These are phyloP conservation scores for Coturnix japonica DNA, from an alignment of 2,113 vertebrate species.

Conservation along the genomic window DNA sequence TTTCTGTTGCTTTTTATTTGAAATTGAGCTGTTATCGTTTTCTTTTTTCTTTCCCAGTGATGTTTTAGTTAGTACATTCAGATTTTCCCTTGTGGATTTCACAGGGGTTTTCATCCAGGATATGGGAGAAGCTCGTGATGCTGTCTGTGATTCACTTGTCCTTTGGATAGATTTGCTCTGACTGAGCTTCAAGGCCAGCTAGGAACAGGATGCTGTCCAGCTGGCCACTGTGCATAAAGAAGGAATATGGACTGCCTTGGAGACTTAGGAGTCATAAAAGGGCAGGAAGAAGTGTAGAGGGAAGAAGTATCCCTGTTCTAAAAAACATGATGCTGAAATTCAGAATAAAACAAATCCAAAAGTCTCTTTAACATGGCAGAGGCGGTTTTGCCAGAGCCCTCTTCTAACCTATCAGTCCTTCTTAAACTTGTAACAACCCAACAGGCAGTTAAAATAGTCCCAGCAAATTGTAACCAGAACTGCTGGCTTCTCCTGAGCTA, in stretches of 20 bases:
- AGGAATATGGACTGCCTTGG: not conserved
- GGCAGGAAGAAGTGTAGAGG: not conserved
- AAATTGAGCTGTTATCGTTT: constrained; percentile 11
- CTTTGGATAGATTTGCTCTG: not conserved
- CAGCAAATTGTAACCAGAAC: constrained; percentile 61
- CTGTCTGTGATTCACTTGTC: not conserved
- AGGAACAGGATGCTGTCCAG: not conserved
- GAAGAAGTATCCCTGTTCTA: not conserved
- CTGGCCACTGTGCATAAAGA: not conserved
- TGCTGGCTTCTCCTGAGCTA: constrained; percentile 18
- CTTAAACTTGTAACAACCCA: constrained; percentile 39
- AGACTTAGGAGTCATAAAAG: not conserved
- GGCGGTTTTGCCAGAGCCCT: constrained; percentile 16
- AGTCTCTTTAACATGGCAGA: not conserved
- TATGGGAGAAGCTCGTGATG: not conserved
- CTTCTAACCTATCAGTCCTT: constrained; percentile 9
- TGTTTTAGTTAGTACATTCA: constrained; percentile 43
- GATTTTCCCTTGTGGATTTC: constrained; percentile 49
- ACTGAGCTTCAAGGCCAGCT: not conserved
- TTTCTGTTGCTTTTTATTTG: constrained; percentile 65
- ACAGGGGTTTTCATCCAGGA: constrained; percentile 24
- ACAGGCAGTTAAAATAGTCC: constrained; percentile 66
- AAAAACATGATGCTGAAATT: not conserved
- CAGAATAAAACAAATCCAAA: not conserved
- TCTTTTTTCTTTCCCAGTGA: not conserved